Conservation (phyloP, 2,113 vertebrate genomes). For the Seriola rivoliana region DNA sequence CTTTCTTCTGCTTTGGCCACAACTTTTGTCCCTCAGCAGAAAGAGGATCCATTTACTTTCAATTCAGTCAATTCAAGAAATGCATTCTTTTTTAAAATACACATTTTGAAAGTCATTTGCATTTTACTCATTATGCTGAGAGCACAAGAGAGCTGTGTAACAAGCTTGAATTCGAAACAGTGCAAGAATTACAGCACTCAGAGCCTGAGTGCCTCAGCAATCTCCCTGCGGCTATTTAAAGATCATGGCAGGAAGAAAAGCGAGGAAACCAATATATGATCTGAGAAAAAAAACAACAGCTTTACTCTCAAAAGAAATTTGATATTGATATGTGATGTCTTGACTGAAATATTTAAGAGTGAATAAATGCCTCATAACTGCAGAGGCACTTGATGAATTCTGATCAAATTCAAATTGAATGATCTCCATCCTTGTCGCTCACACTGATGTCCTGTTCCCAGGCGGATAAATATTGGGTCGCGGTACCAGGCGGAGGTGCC, state of each 20-base stretch:
- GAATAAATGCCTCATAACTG: neutral
- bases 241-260: slow-evolving; percentile 19
- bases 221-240: slow-evolving; percentile 46
- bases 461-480: slow-evolving; percentile 95
- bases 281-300: neutral
- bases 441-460: slow-evolving; percentile 66
- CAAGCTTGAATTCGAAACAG: slow-evolving; percentile 1
- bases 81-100: slow-evolving; percentile 1
- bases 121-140: slow-evolving; percentile 32
- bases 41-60: neutral
- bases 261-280: slow-evolving; percentile 32
- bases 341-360: slow-evolving; percentile 1
- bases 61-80: neutral
- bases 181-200: neutral
- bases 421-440: neutral
- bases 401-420: neutral
- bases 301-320: neutral
- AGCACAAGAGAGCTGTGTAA: slow-evolving; percentile 3
- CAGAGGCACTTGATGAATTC: neutral
- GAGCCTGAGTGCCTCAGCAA: slow-evolving; percentile 10
- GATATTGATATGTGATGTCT: neutral
- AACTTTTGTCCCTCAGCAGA: neutral
- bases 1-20: slow-evolving; percentile 1
- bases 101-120: neutral
- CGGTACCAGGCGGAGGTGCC: slow-evolving; percentile 98